Evolutionary conservation across 2,797 vertebrate genomes (phyloP).

Genomic region (Anguilla obscura): DNA sequence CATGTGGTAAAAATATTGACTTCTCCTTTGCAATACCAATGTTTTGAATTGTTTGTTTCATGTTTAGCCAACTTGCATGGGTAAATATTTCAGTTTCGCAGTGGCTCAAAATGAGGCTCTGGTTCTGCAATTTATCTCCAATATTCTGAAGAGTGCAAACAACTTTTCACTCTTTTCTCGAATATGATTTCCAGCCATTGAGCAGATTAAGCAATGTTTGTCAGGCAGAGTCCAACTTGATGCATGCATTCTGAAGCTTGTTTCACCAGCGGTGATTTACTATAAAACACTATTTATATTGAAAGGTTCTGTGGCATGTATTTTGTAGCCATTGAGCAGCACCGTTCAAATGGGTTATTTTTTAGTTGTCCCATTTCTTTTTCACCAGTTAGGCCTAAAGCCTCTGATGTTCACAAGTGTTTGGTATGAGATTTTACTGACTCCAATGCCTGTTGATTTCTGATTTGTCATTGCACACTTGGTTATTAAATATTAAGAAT

Average conservation of each 20-base stretch:
- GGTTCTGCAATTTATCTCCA: not conserved
- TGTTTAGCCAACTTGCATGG: not conserved
- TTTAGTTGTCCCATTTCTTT: not conserved
- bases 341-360: not conserved
- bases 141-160: not conserved
- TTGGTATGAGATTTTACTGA: not conserved
- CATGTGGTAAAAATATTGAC: not conserved
- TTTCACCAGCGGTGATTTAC: not conserved
- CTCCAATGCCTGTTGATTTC: not conserved
- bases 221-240: not conserved
- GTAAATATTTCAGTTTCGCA: not conserved
- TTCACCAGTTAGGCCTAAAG: not conserved
- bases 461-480: not conserved
- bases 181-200: not conserved
- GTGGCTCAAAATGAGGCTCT: not conserved
- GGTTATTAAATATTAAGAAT: not conserved
- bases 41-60: not conserved
- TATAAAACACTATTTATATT: not conserved
- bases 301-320: not conserved
- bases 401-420: not conserved
- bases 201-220: not conserved
- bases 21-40: not conserved
- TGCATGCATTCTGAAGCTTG: not conserved
- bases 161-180: not conserved
- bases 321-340: not conserved